Evolutionary conservation across 2,797 vertebrate genomes (phyloP), one percentile per base, ranked within the genome.

Genomic region (Numenius phaeopus): DNA sequence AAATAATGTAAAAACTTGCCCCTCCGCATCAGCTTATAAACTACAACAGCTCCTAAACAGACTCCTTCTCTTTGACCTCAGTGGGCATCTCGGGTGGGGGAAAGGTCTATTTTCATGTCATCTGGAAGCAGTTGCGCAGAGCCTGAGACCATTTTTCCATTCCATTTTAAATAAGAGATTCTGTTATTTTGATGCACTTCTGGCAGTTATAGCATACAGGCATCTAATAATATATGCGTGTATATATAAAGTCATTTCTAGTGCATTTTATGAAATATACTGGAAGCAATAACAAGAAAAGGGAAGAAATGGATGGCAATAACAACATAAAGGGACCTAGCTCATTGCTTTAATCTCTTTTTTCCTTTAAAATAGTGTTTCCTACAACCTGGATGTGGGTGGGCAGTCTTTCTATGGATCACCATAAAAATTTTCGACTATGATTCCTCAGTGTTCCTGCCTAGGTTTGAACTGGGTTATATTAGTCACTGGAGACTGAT

Each of bases 71-170:
- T 66, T 83, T 52, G 65, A 10, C 62, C 26, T 72, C 32, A 34
- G 24, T 20, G 21, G 30, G 42, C 66, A 7, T 77, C 55, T 70
- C 27, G 49, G 32, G 10, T 54, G 13, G 32, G 6, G 7, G 5
- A 80, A 69, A 49, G n/a, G 18, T 57, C 52, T 78, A 0, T 44
- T 91, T 59, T 67, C 7, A 3, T 46, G 7, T 39, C 27, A 66
- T 55, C 19, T 71, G 49, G 27, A 59, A 73, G 37, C 10, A 26
- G 22, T n/a, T 65, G 75, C 17, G 37, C 30, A 52, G 37, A 83
- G 46, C 39, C 11, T 39, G 44, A 19, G 44, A 27, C 0, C 0
- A 3, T 58, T 83, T 69, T 46, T 18, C 52, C 8, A 5, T 59
- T 83, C 26, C 30, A 5, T 79, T 84, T 80, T 70, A 58, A 76